phyloP scores from a whole-genome alignment of 2,888 invertebrate species.

The Calameuta idolon region DNA sequence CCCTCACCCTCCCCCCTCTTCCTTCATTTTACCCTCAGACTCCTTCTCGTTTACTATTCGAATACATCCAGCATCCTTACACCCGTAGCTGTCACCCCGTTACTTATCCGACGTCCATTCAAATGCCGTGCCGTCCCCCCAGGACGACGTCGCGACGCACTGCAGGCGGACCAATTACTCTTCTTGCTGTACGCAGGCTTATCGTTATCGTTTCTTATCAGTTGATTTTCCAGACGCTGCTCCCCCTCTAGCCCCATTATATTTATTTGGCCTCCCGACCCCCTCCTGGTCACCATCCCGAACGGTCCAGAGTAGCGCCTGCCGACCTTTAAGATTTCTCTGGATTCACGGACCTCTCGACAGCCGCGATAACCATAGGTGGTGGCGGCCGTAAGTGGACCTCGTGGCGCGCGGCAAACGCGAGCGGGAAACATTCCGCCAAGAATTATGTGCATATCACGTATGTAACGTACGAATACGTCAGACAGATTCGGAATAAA shows the following conservation, averaged over 20 bases:
- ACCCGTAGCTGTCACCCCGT: constrained; percentile 54
- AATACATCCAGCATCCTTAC: constrained; percentile 11
- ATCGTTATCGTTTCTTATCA: neutral
- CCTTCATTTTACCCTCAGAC: constrained; percentile 3
- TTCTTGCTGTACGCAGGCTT: neutral
- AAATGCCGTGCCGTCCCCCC: neutral
- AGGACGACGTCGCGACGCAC: neutral
- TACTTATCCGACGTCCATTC: constrained; percentile 53
- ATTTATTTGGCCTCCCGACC: neutral
- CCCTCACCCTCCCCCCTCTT: neutral
- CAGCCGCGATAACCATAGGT: neutral
- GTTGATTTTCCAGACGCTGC: neutral
- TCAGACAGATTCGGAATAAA: constrained; percentile 39
- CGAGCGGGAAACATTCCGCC: constrained; percentile 5
- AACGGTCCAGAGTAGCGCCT: no score
- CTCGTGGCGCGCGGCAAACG: constrained; percentile 1
- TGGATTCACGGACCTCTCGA: neutral
- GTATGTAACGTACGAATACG: constrained; percentile 20
- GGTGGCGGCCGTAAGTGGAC: neutral
- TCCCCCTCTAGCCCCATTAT: neutral
- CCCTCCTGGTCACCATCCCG: no score
- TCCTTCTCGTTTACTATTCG: constrained; percentile 2
- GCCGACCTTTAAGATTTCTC: neutral
- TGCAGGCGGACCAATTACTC: neutral
- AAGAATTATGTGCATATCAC: constrained; percentile 5